Conservation (phyloP, 1,140 invertebrate species). For the Penaeus vannamei region DNA sequence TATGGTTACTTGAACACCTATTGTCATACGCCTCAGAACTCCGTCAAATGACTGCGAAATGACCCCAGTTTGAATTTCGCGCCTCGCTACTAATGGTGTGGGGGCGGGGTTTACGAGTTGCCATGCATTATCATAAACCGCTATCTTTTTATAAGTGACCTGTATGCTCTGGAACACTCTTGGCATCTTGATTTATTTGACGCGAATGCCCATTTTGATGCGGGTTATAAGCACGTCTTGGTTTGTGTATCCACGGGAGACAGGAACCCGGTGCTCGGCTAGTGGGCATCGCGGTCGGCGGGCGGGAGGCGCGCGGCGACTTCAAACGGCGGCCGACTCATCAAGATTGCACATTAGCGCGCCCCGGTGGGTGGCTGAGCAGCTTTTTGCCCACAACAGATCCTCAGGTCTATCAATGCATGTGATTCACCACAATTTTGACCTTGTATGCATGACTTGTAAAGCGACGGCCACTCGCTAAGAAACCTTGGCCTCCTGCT, state of each 20-base stretch:
- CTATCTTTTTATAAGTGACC: conserved; percentile 24
- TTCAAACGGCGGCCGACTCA: conserved; percentile 61
- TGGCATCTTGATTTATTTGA: conserved; percentile 53
- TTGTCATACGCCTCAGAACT: conserved; percentile 1
- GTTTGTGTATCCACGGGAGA: conserved; percentile 31
- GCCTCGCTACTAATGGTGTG: conserved; percentile 48
- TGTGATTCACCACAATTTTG: conserved; percentile 66
- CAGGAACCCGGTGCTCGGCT: not conserved
- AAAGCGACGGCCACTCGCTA: conserved; percentile 32
- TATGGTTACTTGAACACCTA: too few species aligned
- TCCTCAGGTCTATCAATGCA: conserved; percentile 65
- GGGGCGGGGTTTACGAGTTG: conserved; percentile 35
- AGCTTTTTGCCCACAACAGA: conserved; percentile 59
- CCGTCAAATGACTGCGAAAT: conserved; percentile 37
- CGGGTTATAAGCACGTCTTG: conserved; percentile 45
- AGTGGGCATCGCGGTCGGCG: conserved; percentile 35
- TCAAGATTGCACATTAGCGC: conserved; percentile 65
- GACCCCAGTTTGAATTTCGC: conserved; percentile 48
- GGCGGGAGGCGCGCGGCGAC: conserved; percentile 46
- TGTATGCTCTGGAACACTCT: conserved; percentile 35
- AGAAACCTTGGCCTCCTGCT: conserved; percentile 36
- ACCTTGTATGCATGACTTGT: conserved; percentile 62
- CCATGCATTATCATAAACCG: conserved; percentile 34
- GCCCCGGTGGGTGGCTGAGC: conserved; percentile 62
- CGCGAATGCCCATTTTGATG: conserved; percentile 50